These are phyloP conservation scores for Hydrolagus colliei DNA, from an alignment of 2,797 vertebrate genomes.

Conservation along the genomic window DNA sequence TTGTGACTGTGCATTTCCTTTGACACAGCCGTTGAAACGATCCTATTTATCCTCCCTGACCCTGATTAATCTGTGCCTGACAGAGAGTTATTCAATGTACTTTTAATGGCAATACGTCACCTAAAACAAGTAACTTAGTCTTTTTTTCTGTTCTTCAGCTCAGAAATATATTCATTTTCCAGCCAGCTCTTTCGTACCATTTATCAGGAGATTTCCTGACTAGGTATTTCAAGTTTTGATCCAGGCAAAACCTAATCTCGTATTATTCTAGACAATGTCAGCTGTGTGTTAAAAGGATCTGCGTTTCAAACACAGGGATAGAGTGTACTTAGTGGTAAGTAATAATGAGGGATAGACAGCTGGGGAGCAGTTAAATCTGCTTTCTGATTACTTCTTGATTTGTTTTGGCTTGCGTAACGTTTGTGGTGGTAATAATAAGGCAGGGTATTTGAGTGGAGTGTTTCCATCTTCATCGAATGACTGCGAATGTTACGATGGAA, in stretches of 20 bases:
- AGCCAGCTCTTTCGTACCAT: neutral
- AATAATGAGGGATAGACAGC: neutral
- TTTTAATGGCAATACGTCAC: neutral
- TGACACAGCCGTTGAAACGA: too few species aligned
- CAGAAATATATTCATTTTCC: neutral
- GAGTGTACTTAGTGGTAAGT: conserved; percentile 2
- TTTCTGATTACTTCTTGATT: neutral
- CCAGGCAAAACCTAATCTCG: neutral
- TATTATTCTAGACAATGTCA: neutral
- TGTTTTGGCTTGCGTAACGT: too few species aligned
- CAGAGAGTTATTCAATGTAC: neutral
- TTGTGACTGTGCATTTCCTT: too few species aligned
- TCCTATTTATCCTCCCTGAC: too few species aligned
- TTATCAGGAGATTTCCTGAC: neutral
- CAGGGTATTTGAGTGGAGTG: neutral
- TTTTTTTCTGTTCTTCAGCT: neutral
- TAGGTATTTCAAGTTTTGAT: neutral
- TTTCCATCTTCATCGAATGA: neutral
- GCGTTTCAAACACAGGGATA: neutral
- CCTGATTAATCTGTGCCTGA: neutral
- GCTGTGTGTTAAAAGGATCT: neutral
- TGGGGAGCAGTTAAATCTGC: conserved; percentile 2
- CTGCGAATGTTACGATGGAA: neutral
- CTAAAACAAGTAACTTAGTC: neutral
- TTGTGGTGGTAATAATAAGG: neutral